Conservation (phyloP, 2,797 vertebrate genomes). For the Orientallactaga sibirica region DNA sequence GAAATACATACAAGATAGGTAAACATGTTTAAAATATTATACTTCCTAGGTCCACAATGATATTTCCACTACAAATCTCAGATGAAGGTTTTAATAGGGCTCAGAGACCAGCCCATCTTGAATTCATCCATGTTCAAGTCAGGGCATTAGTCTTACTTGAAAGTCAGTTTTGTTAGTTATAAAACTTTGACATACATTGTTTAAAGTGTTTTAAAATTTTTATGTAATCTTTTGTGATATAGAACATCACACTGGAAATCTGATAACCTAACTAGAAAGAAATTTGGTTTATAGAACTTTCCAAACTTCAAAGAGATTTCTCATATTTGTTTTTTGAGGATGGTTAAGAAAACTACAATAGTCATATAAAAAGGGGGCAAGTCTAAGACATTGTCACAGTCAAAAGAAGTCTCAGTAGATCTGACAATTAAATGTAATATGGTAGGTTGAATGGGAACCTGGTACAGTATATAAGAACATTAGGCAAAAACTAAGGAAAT, state of each 20-base stretch:
- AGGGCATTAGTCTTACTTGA: not conserved
- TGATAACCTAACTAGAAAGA: not conserved
- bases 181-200: not conserved
- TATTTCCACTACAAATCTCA: not conserved
- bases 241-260: not conserved
- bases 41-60: not conserved
- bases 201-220: not conserved
- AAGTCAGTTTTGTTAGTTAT: constrained; percentile 33
- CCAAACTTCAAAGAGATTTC: not conserved
- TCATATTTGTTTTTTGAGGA: not conserved
- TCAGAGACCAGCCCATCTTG: not conserved
- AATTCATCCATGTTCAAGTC: not conserved
- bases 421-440: not conserved
- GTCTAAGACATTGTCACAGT: not conserved
- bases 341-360: not conserved
- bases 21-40: not conserved
- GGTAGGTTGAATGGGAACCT: not conserved
- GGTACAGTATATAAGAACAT: not conserved
- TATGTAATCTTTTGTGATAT: constrained; percentile 14
- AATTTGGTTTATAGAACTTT: not conserved
- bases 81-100: not conserved
- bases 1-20: not conserved
- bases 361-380: not conserved
- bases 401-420: not conserved
- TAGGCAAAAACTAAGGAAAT: constrained; percentile 19